These are phyloP conservation scores for Uloborus diversus DNA, from an alignment of 1,140 invertebrate species.

Conservation along the genomic window DNA sequence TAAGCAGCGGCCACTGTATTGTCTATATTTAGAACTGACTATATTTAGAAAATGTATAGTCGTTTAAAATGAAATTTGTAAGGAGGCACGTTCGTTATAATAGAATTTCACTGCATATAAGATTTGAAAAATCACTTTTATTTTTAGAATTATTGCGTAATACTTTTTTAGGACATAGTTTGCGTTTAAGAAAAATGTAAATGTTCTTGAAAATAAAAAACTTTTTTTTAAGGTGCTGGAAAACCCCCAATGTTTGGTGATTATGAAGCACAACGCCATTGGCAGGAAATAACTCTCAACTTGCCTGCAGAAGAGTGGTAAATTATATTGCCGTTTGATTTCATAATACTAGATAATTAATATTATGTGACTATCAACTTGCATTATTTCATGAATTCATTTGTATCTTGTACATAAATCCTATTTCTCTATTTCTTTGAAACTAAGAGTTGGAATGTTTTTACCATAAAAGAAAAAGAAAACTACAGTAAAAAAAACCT, in stretches of 20 bases:
- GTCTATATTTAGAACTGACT: too few relatives aligned
- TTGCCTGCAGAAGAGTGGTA: conserved; percentile 76
- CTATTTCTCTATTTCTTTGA: neutral
- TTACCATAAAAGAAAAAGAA: neutral
- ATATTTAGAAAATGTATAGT: neutral
- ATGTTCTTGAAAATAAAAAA: neutral
- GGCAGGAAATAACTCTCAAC: conserved; percentile 98
- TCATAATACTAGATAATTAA: neutral
- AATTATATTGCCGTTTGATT: too few relatives aligned
- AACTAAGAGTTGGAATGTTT: neutral
- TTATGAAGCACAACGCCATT: conserved; percentile 99
- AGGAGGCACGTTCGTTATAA: neutral
- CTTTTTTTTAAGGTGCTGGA: conserved; percentile 74
- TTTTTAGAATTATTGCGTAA: neutral
- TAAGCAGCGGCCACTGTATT: too few relatives aligned
- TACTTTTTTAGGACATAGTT: neutral
- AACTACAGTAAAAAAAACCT: neutral
- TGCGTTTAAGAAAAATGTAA: neutral
- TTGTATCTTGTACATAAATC: conserved; percentile 34
- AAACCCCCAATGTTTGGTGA: conserved; percentile 95
- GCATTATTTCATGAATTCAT: conserved; percentile 1
- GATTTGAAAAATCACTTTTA: neutral
- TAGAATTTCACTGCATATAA: neutral
- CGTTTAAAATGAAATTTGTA: neutral
- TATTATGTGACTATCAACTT: neutral